A percentile compares a stretch with the other conserved stretches of the same genome.
These are phyloP conservation scores for Fulica atra DNA, from an alignment of 2,113 vertebrate species.

Conservation along the genomic window DNA sequence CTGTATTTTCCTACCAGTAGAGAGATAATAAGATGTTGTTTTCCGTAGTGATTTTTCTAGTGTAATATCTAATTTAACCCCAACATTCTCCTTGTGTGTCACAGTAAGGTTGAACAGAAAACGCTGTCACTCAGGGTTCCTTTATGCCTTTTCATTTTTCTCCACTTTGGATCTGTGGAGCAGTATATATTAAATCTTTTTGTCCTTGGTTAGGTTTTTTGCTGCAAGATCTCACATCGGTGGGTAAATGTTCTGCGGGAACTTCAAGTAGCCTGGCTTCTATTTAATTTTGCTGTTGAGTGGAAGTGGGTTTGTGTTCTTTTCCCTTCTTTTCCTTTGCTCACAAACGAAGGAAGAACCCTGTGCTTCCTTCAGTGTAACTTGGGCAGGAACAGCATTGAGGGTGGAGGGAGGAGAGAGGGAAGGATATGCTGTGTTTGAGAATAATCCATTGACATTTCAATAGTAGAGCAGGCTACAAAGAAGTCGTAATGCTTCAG, in stretches of 20 bases:
- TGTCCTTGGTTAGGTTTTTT: slow-evolving; percentile 49
- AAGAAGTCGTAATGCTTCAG: background rate
- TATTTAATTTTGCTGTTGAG: slow-evolving; percentile 60
- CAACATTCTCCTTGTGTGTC: slow-evolving; percentile 43
- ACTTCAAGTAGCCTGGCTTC: slow-evolving; percentile 61
- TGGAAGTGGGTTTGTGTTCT: slow-evolving; percentile 36
- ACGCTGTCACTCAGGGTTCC: background rate
- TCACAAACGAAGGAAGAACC: slow-evolving; percentile 79
- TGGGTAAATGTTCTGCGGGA: slow-evolving; percentile 75
- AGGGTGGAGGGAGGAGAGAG: slow-evolving; percentile 13
- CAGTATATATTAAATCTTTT: slow-evolving; percentile 44
- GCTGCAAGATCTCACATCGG: slow-evolving; percentile 67
- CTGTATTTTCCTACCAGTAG: background rate
- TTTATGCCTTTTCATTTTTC: slow-evolving; percentile 26
- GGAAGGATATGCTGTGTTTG: slow-evolving; percentile 11
- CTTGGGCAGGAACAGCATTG: slow-evolving; percentile 42
- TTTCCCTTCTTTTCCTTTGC: slow-evolving; percentile 50
- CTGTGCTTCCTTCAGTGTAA: slow-evolving; percentile 58
- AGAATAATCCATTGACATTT: background rate
- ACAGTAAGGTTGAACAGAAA: background rate
- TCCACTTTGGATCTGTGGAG: background rate
- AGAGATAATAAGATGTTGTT: background rate
- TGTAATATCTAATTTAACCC: slow-evolving; percentile 44
- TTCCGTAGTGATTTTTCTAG: slow-evolving; percentile 1
- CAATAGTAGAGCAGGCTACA: background rate